A percentile compares a stretch with the other conserved stretches of the same genome.
These are phyloP conservation scores for Chelonoidis abingdonii DNA, from an alignment of 2,113 vertebrate genomes.

Conservation along the genomic window DNA sequence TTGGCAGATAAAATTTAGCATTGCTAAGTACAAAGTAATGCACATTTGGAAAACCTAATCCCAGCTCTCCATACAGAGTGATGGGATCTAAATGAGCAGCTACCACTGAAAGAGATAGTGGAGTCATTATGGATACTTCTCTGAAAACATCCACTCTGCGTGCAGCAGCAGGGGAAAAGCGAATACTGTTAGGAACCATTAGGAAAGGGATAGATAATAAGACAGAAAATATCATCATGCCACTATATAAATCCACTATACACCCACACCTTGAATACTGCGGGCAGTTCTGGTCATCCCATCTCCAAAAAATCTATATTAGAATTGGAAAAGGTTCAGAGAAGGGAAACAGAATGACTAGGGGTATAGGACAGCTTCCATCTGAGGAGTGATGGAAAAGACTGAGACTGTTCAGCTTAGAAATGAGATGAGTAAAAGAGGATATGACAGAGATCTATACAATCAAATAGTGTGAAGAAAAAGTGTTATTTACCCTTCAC, in stretches of 20 bases:
- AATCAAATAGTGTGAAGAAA: not conserved
- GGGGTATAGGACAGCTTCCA: too few relatives aligned
- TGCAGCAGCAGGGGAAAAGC: not conserved
- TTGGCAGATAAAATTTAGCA: not conserved
- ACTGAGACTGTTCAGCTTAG: not conserved
- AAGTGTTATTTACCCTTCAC: not conserved
- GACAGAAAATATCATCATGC: not conserved
- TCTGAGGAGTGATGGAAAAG: too few relatives aligned
- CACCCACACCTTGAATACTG: not conserved
- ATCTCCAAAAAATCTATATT: not conserved
- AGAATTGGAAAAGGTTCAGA: not conserved
- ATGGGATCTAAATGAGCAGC: not conserved
- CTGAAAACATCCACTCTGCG: not conserved
- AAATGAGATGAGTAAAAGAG: not conserved
- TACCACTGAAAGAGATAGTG: not conserved
- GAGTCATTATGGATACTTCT: not conserved
- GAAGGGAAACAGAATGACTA: too few relatives aligned
- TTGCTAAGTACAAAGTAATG: not conserved
- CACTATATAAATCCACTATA: not conserved
- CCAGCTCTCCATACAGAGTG: not conserved
- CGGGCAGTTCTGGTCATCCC: not conserved
- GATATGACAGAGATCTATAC: not conserved
- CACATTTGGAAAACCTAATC: not conserved
- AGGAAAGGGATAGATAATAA: too few relatives aligned
- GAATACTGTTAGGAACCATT: too few relatives aligned